Conservation (phyloP, 2,888 invertebrate species). For the Aleiodes testaceus region DNA sequence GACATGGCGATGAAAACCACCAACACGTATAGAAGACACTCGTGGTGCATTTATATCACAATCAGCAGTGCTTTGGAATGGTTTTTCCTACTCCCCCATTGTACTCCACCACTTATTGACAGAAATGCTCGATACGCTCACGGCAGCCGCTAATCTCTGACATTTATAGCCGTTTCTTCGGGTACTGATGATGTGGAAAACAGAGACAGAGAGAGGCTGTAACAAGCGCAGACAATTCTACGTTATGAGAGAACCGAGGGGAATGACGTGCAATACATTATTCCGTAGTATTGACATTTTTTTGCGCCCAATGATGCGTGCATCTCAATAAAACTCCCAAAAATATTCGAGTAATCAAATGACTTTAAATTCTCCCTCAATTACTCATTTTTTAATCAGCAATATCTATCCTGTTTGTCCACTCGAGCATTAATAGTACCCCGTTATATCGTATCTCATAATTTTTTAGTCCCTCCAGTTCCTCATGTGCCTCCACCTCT, state of each 20-base stretch:
- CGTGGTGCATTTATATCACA: conserved; percentile 68
- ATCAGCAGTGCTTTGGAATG: conserved; percentile 70
- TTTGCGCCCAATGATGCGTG: neutral
- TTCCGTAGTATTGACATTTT: conserved; percentile 28
- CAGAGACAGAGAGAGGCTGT: conserved; percentile 28
- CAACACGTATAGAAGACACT: conserved; percentile 38
- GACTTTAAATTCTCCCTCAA: neutral
- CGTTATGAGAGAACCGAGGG: conserved; percentile 40
- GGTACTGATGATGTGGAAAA: neutral
- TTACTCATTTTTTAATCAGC: conserved; percentile 13
- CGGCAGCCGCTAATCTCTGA: conserved; percentile 65
- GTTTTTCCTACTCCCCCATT: conserved; percentile 55
- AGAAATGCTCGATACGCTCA: conserved; percentile 68
- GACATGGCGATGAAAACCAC: conserved; percentile 21
- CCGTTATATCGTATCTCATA: conserved; percentile 47
- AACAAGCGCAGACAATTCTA: conserved; percentile 26
- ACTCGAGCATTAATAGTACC: conserved; percentile 54
- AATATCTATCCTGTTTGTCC: conserved; percentile 46
- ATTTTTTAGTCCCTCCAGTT: conserved; percentile 47
- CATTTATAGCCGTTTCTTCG: conserved; percentile 65
- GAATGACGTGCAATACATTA: conserved; percentile 25
- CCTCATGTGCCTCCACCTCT: conserved; percentile 10
- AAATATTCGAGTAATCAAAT: too few species aligned
- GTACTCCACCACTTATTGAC: conserved; percentile 67
- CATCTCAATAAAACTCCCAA: too few species aligned